Evolutionary conservation across 1,140 invertebrate species (phyloP).

Genomic region (Drosophila rufa): DNA sequence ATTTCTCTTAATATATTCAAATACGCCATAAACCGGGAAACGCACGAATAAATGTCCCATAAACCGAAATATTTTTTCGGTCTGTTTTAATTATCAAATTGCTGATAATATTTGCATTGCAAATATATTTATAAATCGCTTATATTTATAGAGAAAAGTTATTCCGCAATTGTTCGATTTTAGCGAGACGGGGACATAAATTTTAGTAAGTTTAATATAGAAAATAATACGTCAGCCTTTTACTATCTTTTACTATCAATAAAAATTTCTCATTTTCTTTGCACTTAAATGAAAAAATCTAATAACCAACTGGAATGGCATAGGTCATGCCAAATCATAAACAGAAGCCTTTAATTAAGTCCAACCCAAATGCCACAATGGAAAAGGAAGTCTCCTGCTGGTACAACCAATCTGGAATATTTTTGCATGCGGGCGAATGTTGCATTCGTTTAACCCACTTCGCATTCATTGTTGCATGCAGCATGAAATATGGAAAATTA

Average conservation of each 20-base stretch:
- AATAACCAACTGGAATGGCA: background rate
- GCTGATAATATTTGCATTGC: background rate
- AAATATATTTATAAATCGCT: background rate
- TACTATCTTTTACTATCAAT: background rate
- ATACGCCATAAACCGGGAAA: background rate
- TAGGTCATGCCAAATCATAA: conserved; percentile 2
- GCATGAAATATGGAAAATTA: conserved; percentile 74
- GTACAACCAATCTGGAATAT: conserved; percentile 42
- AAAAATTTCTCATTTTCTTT: background rate
- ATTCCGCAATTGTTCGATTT: no score
- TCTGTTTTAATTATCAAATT: background rate
- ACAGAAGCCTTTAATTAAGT: conserved; percentile 25
- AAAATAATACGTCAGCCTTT: background rate
- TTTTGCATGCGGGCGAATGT: conserved; percentile 53
- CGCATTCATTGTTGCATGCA: conserved; percentile 71
- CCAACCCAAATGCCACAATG: conserved; percentile 6
- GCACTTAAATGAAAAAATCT: background rate
- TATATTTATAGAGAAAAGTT: no score
- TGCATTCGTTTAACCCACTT: conserved; percentile 73
- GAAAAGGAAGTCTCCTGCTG: conserved; percentile 22
- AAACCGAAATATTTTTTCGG: background rate
- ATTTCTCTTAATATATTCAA: conserved; percentile 1
- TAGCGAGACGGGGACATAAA: no score
- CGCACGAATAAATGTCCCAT: background rate
- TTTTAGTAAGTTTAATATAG: background rate